Conservation (phyloP, 2,113 vertebrate genomes). For the Plestiodon gilberti region DNA sequence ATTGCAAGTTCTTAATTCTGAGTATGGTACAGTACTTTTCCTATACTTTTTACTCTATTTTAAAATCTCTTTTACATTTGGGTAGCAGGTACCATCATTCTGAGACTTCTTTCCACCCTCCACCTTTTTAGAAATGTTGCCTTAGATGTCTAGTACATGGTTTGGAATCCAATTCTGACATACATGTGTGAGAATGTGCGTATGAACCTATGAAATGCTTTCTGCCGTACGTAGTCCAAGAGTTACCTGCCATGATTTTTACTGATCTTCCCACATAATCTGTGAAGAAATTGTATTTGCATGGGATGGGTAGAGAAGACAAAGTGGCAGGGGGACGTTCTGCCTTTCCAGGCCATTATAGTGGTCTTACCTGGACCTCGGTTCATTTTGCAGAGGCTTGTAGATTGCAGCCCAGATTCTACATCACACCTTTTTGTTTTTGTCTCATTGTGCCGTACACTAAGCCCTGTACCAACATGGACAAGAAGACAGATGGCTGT, state of each 20-base stretch:
- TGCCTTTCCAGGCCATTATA: constrained; percentile 13
- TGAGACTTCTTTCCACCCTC: too few relatives aligned
- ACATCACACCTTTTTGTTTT: constrained; percentile 57
- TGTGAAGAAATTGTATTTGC: neutral
- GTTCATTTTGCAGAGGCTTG: constrained; percentile 40
- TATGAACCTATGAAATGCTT: neutral
- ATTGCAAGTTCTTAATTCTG: neutral
- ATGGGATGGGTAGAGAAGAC: constrained; percentile 1
- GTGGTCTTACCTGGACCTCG: constrained; percentile 26
- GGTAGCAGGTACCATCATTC: too few relatives aligned
- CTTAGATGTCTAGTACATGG: too few relatives aligned
- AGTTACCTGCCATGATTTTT: constrained; percentile 10
- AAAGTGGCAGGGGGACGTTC: neutral
- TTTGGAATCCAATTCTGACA: too few relatives aligned
- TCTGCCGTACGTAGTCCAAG: neutral
- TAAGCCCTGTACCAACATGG: constrained; percentile 14
- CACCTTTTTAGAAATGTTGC: too few relatives aligned
- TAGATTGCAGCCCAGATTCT: constrained; percentile 37
- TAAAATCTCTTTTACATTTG: too few relatives aligned
- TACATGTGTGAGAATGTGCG: too few relatives aligned
- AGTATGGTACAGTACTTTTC: neutral
- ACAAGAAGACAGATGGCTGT: constrained; percentile 71
- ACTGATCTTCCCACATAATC: neutral
- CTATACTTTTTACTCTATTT: neutral
- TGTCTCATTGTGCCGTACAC: constrained; percentile 33